Evolutionary conservation across 2,888 invertebrate species (phyloP), one percentile per base, ranked within the genome.

Genomic region (Tromatobia lineatoria): DNA sequence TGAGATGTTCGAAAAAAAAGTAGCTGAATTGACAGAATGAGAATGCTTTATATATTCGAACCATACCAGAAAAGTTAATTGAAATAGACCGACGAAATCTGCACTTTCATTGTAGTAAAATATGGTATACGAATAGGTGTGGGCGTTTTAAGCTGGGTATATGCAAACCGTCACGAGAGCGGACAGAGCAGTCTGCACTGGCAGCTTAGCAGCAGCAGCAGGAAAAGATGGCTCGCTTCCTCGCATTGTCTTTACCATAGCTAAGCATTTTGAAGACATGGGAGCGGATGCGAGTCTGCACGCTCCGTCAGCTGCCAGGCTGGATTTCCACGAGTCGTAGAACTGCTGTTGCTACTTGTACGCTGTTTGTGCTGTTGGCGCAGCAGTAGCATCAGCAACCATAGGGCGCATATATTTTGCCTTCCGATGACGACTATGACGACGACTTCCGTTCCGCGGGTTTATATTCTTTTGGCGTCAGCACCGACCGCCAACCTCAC

Each of bases 181-280:
- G 61, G 4, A 66, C 23, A 20, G 4, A 45, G 42, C 25, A 67
- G n/a, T 67, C n/a, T 25, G 67, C 29, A 67, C 25, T 67, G 20
- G 23, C 15, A 15, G 29, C 57, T 57, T 23, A 57, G 57, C 29
- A 57, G 29, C 52, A 57, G 70, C 88, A 90, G 89, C 90, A 91
- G 92, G 91, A 93, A 92, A 92, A 92, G 91, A 92, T 91, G 91
- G 91, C 92, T 90, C 90, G 91, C 90, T 93, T 93, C 93, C 93
- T 92, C 89, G 90, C 92, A 93, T 93, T 93, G 93, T 93, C 91
- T 67, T 90, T 90, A 88, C 87, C 89, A 69, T 77, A 88, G 90
- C 91, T 89, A 90, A 88, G 87, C 90, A 89, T 89, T 90, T 91
- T 90, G 87, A 90, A 90, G 91, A 92, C 92, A 92, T 92, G 92